Conservation (phyloP, 2,797 vertebrate species). For the Chanos chanos region DNA sequence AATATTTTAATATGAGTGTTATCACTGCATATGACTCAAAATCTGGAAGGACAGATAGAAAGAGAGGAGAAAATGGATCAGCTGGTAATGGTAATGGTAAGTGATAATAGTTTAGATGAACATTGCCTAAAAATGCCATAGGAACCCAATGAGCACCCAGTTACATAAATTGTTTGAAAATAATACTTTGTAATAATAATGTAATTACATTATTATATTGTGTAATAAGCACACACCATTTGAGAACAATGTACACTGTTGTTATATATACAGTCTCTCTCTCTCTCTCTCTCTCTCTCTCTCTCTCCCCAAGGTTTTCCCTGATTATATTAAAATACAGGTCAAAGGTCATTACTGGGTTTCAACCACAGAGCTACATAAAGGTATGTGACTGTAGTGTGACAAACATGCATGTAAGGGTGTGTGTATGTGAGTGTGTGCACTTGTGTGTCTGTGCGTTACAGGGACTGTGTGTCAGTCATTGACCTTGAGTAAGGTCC, state of each 20-base stretch:
- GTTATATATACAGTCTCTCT: too few species aligned
- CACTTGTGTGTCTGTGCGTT: not conserved
- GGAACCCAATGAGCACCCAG: too few species aligned
- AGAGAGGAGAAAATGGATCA: too few species aligned
- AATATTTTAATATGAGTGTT: not conserved
- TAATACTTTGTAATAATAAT: not conserved
- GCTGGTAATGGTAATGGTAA: too few species aligned
- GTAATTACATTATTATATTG: not conserved
- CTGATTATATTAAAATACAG: not conserved
- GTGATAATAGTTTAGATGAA: too few species aligned
- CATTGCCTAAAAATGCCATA: too few species aligned
- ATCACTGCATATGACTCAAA: too few species aligned
- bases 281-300: not conserved
- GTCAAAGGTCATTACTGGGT: not conserved
- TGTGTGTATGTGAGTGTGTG: not conserved
- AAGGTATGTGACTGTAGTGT: not conserved
- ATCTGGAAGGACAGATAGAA: too few species aligned
- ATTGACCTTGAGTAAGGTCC: constrained; percentile 4
- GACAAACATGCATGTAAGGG: not conserved
- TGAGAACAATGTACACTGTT: not conserved
- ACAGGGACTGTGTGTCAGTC: not conserved
- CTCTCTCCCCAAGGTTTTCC: not conserved
- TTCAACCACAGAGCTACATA: constrained; percentile 1
- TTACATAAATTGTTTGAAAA: too few species aligned
- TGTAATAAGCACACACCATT: not conserved